Base-by-base conservation (phyloP, 2,797 vertebrate genomes). In the Microctenopoma stevenorrisi region DNA sequence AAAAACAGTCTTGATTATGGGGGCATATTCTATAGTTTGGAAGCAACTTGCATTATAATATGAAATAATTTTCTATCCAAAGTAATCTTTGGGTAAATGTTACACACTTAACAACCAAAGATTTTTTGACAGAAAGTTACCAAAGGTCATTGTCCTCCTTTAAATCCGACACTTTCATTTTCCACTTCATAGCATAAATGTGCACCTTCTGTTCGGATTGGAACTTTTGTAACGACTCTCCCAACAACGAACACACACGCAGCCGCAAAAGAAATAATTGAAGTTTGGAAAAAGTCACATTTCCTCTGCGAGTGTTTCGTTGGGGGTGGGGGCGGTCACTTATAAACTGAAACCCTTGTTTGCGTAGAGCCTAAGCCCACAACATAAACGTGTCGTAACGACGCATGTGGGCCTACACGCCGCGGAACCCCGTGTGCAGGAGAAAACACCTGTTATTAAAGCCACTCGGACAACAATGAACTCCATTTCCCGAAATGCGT, bases 401-500 rank as follows among this genome's bases (percentile, higher is more conserved):
- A 8, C 43, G 33, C 43, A 35, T 3, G 43, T 16, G 26, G 67
- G 66, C 67, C 70, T 51, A 2, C 18, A 35, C 53, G 10, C 37
- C 18, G 8, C 2, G 15, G 25, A 37, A 38, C 25, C 37, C 11
- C 1, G 5, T 2, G 10, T 8, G 30, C 12, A 2, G 42, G 37
- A 50, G 38, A 48, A 43, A 56, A n/a, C 62, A 52, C 33, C 48
- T 69, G 54, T 14, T 58, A n/a, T 35, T 4, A 7, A 4, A 18
- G 58, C 33, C 48, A 47, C 6, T 46, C 52, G 57, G 59, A 70
- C 57, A 49, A 68, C 48, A 65, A 54, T 63, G 53, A 55, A 72
- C 57, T 79, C 22, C 55, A 72, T 81, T 93, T 91, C 89, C 91
- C 87, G 86, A 88, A 81, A 91, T 68, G 85, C 74, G 92, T 86